These are phyloP conservation scores for Deilephila elpenor DNA, from an alignment of 2,888 invertebrate species.

Conservation along the genomic window DNA sequence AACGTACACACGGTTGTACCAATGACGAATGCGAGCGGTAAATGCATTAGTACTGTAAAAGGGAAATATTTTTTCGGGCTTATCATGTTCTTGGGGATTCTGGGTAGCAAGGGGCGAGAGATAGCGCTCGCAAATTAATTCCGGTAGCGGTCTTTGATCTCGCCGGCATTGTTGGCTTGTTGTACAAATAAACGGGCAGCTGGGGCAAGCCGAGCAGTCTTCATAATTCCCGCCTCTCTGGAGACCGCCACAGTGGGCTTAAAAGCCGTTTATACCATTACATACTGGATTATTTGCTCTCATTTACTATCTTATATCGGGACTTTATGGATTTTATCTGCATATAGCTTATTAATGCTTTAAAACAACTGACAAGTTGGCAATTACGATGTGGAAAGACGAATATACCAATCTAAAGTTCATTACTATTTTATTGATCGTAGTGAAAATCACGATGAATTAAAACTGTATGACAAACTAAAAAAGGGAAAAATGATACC, in stretches of 20 bases:
- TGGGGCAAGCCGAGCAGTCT: slow-evolving; percentile 44
- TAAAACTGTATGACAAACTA: no score
- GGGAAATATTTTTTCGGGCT: slow-evolving; percentile 60
- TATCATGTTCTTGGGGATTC: slow-evolving; percentile 54
- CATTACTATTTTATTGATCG: no score
- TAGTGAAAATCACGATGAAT: no score
- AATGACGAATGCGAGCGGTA: slow-evolving; percentile 42
- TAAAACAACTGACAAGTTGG: not conserved
- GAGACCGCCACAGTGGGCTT: slow-evolving; percentile 51
- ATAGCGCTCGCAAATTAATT: slow-evolving; percentile 77
- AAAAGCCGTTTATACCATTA: slow-evolving; percentile 58
- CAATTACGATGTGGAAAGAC: not conserved
- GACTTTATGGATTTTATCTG: not conserved
- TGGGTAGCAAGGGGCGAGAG: slow-evolving; percentile 52
- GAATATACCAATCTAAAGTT: no score
- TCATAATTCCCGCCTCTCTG: slow-evolving; percentile 55
- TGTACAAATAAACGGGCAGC: slow-evolving; percentile 68
- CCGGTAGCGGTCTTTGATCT: slow-evolving; percentile 75
- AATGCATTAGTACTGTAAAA: slow-evolving; percentile 52
- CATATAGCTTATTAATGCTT: not conserved
- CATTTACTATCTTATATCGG: not conserved
- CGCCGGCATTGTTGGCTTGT: slow-evolving; percentile 71
- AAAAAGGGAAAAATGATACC: no score
- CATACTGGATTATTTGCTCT: slow-evolving; percentile 51
- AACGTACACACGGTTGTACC: not conserved